Conservation (phyloP, 2,113 vertebrate genomes). For the Pachycephala philippinensis region DNA sequence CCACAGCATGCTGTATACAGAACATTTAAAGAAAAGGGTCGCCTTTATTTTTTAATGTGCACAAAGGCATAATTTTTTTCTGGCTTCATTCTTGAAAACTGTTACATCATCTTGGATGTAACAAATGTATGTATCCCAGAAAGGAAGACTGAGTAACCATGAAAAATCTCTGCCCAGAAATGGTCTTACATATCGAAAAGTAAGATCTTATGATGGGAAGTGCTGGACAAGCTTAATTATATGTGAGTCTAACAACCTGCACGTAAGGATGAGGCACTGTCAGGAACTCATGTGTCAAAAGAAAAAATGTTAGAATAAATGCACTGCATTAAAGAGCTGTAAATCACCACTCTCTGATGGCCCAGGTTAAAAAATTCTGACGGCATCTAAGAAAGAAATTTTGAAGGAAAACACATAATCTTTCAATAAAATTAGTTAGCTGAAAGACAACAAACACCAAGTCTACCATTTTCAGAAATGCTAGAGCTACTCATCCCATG, state of each 20-base stretch:
- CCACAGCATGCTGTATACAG: background rate
- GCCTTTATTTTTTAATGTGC: background rate
- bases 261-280: background rate
- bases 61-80: background rate
- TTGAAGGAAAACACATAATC: background rate
- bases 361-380: background rate
- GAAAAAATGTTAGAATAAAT: background rate
- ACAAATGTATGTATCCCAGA: background rate
- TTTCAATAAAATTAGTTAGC: background rate
- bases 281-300: background rate
- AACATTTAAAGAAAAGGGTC: background rate
- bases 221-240: background rate
- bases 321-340: background rate
- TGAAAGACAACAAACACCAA: background rate
- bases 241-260: background rate
- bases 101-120: background rate
- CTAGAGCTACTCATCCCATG: background rate
- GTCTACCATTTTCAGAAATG: background rate
- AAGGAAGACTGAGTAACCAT: background rate
- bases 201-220: background rate
- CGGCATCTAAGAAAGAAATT: background rate
- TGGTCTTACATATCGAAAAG: background rate
- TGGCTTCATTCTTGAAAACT: background rate
- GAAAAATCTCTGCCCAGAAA: constrained; percentile 1
- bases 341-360: background rate